Conservation (phyloP, 2,797 vertebrate genomes). For the Salmo trutta region DNA sequence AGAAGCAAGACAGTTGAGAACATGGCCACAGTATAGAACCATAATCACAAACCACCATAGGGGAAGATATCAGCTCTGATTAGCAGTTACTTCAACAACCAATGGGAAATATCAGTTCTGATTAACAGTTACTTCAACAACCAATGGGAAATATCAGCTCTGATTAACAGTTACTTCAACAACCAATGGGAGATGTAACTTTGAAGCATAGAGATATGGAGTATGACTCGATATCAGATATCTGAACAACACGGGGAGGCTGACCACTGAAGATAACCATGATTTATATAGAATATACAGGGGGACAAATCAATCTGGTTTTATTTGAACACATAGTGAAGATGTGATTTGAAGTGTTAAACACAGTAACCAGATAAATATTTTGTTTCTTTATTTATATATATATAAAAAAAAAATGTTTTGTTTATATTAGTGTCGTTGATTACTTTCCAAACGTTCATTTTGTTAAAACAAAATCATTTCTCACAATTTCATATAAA, state of each 20-base stretch:
- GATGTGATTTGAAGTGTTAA: conserved; percentile 32
- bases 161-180: conserved; percentile 6
- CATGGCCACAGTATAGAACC: conserved; percentile 29
- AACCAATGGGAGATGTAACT: conserved; percentile 40
- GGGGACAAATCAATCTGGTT: conserved; percentile 29
- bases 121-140: too few species aligned
- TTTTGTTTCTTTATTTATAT: conserved; percentile 24
- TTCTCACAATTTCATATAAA: too few species aligned
- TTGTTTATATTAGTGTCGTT: conserved; percentile 51
- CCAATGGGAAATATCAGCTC: too few species aligned
- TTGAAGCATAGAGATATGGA: not conserved
- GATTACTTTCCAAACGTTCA: not conserved
- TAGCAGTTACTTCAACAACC: conserved; percentile 18
- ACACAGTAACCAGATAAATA: conserved; percentile 24
- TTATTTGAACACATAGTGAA: conserved; percentile 22
- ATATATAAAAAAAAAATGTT: conserved; percentile 17
- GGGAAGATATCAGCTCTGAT: conserved; percentile 31
- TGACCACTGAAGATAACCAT: conserved; percentile 21
- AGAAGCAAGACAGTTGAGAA: conserved; percentile 34
- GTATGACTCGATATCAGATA: conserved; percentile 26
- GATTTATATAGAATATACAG: conserved; percentile 54
- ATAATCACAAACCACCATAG: conserved; percentile 39
- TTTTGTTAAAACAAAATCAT: not conserved
- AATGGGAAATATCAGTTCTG: not conserved
- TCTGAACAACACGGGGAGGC: conserved; percentile 14